Conservation (phyloP, 2,797 vertebrate genomes). For the Momotus momota region DNA sequence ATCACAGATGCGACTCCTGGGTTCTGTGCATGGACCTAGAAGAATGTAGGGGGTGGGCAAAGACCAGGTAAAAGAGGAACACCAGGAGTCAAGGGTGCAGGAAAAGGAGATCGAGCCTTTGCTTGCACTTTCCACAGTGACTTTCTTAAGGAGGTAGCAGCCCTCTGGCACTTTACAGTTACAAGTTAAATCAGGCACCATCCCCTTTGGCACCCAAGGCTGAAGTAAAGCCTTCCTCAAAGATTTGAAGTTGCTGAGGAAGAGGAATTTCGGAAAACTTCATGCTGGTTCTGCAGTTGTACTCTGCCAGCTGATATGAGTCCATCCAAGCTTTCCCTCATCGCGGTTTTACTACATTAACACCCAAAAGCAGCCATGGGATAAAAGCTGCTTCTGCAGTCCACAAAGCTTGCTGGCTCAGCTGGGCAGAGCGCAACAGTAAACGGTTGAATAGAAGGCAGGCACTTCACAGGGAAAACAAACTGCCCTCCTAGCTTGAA, state of each 20-base stretch:
- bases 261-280: background rate
- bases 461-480: background rate
- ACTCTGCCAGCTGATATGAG: background rate
- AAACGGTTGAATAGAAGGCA: background rate
- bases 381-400: background rate
- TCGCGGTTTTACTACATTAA: background rate
- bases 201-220: background rate
- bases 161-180: background rate
- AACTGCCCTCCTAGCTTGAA: background rate
- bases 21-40: accelerated
- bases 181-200: background rate
- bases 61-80: background rate
- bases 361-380: background rate
- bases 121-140: background rate
- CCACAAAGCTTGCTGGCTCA: background rate
- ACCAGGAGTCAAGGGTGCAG: background rate
- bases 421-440: background rate
- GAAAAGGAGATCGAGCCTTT: background rate
- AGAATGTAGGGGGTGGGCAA: background rate
- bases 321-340: background rate
- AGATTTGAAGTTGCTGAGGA: background rate
- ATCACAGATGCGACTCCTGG: background rate
- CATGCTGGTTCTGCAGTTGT: background rate
- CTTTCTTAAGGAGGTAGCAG: background rate
- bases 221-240: background rate